Evolutionary conservation across 2,888 invertebrate genomes (phyloP).

Genomic region (Lithophane semibrunnea): DNA sequence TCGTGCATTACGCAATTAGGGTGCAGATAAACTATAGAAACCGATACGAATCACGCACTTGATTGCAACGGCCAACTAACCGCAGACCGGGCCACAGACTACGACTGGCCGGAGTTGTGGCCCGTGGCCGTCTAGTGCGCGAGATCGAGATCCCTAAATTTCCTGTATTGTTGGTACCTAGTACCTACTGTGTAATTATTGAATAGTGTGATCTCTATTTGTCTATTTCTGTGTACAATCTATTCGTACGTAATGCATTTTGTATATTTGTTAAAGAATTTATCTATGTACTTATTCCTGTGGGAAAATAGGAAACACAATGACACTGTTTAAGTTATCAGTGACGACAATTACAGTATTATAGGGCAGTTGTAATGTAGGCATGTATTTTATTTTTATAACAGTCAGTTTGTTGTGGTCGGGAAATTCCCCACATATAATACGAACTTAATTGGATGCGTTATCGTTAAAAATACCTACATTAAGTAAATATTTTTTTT

Average conservation of each 20-base stretch:
- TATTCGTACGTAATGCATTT: not conserved
- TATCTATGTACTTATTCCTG: not conserved
- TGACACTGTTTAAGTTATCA: slow-evolving; percentile 10
- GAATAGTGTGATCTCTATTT: not conserved
- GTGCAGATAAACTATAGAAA: too few relatives aligned
- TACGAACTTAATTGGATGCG: slow-evolving; percentile 12
- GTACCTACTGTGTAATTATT: not conserved
- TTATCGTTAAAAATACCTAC: slow-evolving; percentile 30
- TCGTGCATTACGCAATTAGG: too few relatives aligned
- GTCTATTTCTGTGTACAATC: not conserved
- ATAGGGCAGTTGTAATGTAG: not conserved
- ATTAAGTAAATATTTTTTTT: not conserved
- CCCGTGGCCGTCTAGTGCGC: too few relatives aligned
- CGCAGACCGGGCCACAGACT: too few relatives aligned
- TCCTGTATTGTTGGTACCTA: not conserved
- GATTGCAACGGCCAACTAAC: too few relatives aligned
- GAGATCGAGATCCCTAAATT: too few relatives aligned
- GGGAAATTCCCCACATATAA: slow-evolving; percentile 28
- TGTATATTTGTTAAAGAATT: not conserved
- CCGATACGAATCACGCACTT: too few relatives aligned
- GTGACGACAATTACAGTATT: not conserved
- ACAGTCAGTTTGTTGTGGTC: slow-evolving; percentile 9
- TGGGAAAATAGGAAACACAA: not conserved
- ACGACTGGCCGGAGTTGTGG: too few relatives aligned
- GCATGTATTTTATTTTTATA: slow-evolving; percentile 10